A percentile compares a stretch with the other conserved stretches of the same genome.
Conservation (phyloP, 2,797 vertebrate genomes). For the Gobionotothen gibberifrons region DNA sequence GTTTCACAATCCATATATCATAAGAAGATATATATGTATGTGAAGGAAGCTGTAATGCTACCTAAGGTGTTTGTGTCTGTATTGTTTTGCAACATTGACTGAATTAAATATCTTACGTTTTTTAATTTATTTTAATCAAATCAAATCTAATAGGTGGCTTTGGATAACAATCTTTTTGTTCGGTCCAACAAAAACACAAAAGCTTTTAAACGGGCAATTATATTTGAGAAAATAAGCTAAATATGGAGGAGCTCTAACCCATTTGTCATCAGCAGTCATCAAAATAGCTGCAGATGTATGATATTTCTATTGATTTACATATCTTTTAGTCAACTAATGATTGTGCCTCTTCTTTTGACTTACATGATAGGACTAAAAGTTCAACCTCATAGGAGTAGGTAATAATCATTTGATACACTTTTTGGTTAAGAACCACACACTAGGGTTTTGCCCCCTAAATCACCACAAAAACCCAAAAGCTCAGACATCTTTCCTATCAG, state of each 20-base stretch:
- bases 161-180: neutral
- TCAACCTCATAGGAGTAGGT: neutral
- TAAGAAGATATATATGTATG: slow-evolving; percentile 28
- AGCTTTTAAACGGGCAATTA: neutral
- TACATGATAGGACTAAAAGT: neutral
- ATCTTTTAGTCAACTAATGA: neutral
- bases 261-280: neutral
- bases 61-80: neutral
- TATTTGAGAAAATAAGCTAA: neutral
- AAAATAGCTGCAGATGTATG: neutral
- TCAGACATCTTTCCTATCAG: neutral
- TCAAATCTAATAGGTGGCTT: neutral
- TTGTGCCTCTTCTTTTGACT: neutral
- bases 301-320: neutral
- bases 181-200: neutral
- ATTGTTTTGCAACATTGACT: neutral
- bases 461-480: neutral
- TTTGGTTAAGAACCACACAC: neutral
- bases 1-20: slow-evolving; percentile 23
- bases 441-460: neutral
- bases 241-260: neutral
- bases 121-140: neutral
- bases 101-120: neutral
- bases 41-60: slow-evolving; percentile 8
- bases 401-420: neutral